phyloP scores from a whole-genome alignment of 2,797 vertebrate genomes.

The Coregonus sp. region DNA sequence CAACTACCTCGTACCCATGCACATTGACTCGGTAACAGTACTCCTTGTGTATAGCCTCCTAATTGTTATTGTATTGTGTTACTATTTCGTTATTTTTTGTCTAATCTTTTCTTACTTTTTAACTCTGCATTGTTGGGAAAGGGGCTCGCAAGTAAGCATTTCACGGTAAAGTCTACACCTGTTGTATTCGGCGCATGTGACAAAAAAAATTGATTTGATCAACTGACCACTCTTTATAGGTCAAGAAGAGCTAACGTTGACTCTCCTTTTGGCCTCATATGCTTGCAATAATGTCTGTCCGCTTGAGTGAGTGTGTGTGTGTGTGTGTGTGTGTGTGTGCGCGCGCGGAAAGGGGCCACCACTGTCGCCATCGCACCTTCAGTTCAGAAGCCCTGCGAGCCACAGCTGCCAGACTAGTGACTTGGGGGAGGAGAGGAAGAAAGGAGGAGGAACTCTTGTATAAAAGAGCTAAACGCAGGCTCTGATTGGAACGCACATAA shows the following conservation, averaged over 20 bases:
- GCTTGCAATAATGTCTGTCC: constrained; percentile 12
- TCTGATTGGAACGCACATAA: constrained; percentile 46
- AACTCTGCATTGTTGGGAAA: too few relatives aligned
- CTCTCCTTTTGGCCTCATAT: constrained; percentile 27
- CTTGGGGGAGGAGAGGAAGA: neutral
- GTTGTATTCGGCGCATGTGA: too few relatives aligned
- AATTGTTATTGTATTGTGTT: too few relatives aligned
- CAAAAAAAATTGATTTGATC: neutral
- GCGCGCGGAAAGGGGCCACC: constrained; percentile 4
- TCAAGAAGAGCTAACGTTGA: constrained; percentile 72
- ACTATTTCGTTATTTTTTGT: too few relatives aligned
- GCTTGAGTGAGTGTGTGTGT: neutral
- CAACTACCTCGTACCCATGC: neutral
- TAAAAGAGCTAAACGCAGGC: neutral
- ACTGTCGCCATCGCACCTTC: constrained; percentile 56
- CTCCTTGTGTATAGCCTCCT: too few relatives aligned
- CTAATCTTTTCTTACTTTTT: too few relatives aligned
- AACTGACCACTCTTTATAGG: constrained; percentile 69
- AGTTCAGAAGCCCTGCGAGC: constrained; percentile 30
- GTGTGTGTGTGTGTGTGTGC: constrained; percentile 15
- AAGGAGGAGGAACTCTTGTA: neutral
- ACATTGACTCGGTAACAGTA: too few relatives aligned
- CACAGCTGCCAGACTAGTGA: constrained; percentile 34
- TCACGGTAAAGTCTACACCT: too few relatives aligned
- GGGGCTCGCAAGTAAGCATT: too few relatives aligned